Percentiles rank a stretch among this genome's conserved stretches.
phyloP scores from a whole-genome alignment of 2,888 invertebrate species.

The Strigamia transsilvanica region DNA sequence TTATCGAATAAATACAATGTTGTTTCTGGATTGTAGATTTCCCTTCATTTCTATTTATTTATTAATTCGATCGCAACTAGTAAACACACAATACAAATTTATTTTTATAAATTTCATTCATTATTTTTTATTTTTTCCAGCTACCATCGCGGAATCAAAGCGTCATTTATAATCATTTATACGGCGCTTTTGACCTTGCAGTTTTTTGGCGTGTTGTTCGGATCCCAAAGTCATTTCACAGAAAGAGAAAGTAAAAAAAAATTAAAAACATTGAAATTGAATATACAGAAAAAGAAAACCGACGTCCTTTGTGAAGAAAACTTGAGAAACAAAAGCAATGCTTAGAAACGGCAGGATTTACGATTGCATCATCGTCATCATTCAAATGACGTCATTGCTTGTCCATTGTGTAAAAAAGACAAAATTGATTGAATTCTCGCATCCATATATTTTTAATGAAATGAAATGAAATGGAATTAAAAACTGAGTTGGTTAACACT shows the following conservation, averaged over 20 bases:
- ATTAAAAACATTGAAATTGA: not conserved
- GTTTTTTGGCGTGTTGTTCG: not conserved
- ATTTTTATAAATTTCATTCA: not conserved
- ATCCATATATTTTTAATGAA: not conserved
- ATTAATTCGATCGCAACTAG: no score
- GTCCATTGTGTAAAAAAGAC: not conserved
- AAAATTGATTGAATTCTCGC: not conserved
- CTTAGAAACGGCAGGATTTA: not conserved
- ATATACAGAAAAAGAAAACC: no score
- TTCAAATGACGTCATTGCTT: not conserved
- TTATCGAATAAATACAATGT: slow-evolving; percentile 37
- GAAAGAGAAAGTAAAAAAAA: not conserved
- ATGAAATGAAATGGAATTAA: not conserved
- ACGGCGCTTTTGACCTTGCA: slow-evolving; percentile 5
- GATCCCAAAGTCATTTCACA: not conserved
- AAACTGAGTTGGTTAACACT: not conserved
- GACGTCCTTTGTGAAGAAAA: no score
- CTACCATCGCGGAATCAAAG: not conserved
- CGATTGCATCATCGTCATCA: not conserved
- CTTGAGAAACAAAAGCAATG: not conserved
- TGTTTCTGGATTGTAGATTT: not conserved
- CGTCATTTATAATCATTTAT: slow-evolving; percentile 15
- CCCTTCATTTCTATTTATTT: not conserved
- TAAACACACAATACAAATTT: not conserved
- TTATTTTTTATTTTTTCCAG: not conserved